Evolutionary conservation across 1,140 invertebrate species (phyloP).

Genomic region (Thalassaphorura encarpata): DNA sequence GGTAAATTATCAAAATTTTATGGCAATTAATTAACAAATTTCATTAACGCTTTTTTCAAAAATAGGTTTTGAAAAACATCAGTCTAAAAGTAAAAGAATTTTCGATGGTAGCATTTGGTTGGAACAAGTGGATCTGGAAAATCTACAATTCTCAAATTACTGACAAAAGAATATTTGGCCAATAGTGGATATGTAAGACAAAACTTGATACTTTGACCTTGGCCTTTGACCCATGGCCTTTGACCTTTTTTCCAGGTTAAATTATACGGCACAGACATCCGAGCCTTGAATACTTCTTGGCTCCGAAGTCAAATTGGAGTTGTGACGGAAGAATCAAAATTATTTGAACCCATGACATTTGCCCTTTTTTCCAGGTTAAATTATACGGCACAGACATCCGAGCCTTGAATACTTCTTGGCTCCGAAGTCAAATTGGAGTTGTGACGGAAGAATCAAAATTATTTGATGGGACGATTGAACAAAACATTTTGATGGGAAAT

Average conservation of each 20-base stretch:
- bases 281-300: conserved; percentile 39
- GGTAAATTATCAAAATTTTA: background rate
- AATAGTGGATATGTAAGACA: conserved; percentile 28
- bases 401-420: conserved; percentile 40
- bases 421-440: conserved; percentile 40
- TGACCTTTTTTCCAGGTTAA: conserved; percentile 60
- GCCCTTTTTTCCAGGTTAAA: conserved; percentile 38
- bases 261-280: conserved; percentile 66
- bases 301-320: conserved; percentile 34
- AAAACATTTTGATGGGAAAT: conserved; percentile 65
- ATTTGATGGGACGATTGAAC: conserved; percentile 70
- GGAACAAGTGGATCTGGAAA: too few species aligned
- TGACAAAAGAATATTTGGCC: conserved; percentile 39
- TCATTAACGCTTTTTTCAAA: conserved; percentile 32
- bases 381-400: conserved; percentile 36
- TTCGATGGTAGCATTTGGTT: too few species aligned
- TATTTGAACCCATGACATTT: too few species aligned
- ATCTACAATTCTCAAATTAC: conserved; percentile 53
- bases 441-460: conserved; percentile 65
- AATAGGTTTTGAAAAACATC: conserved; percentile 36
- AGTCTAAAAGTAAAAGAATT: background rate
- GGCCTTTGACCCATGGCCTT: too few species aligned
- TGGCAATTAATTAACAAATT: background rate
- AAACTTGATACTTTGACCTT: too few species aligned
- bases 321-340: conserved; percentile 42